These are phyloP conservation scores for Strongylocentrotus purpuratus DNA, from an alignment of 35 echinoderm and acorn worm species.

Conservation along the genomic window DNA sequence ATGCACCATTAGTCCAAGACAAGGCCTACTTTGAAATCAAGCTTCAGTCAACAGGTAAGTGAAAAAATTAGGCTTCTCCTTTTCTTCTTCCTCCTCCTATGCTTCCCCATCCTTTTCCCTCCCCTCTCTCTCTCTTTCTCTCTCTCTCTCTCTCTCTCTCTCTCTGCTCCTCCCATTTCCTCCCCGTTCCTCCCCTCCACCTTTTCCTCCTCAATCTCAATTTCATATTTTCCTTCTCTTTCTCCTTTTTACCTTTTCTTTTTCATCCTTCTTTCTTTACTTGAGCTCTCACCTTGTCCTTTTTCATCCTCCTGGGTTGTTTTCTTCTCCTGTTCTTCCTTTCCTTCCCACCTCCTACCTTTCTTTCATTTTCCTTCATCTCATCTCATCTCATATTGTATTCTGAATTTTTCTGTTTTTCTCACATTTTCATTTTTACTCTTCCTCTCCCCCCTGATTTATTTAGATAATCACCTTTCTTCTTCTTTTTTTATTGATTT, in stretches of 20 bases:
- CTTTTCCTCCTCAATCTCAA: not conserved
- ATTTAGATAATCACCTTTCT: not conserved
- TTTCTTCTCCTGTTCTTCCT: no score
- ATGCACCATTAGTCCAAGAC: constrained; percentile 97
- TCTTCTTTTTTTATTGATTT: not conserved
- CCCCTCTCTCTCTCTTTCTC: not conserved
- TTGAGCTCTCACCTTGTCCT: no score
- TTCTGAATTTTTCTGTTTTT: no score
- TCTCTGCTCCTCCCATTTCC: not conserved
- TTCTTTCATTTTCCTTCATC: no score
- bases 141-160: not conserved
- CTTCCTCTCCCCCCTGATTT: no score
- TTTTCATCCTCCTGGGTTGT: no score
- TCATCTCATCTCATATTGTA: no score
- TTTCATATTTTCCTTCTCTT: not conserved
- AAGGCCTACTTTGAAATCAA: constrained; percentile 99
- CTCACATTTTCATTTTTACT: no score
- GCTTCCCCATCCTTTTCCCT: not conserved
- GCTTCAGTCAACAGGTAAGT: constrained; percentile 86
- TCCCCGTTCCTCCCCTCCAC: not conserved
- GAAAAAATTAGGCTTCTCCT: not conserved
- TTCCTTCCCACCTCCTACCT: no score
- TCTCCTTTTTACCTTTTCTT: not conserved
- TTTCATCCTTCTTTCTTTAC: no score
- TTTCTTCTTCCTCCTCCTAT: not conserved